Evolutionary conservation across 1,140 invertebrate species (phyloP).

Genomic region (Zaprionus tsacasi): DNA sequence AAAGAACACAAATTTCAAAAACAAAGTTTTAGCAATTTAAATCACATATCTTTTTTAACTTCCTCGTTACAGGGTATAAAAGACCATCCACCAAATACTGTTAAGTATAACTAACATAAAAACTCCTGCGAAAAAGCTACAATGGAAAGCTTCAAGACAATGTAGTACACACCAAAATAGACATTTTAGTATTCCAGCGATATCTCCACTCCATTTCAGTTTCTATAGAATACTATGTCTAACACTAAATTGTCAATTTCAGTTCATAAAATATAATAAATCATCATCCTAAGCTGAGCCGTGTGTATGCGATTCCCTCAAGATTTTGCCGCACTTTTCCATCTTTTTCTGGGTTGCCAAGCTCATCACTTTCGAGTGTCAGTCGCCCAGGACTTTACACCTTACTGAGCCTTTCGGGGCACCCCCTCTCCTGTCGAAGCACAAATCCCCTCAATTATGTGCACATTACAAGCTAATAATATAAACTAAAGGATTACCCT

Average conservation of each 20-base stretch:
- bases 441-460: constrained; percentile 73
- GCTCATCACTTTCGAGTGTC: constrained; percentile 40
- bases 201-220: background rate
- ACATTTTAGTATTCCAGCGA: background rate
- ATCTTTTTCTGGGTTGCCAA: constrained; percentile 19
- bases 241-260: constrained; percentile 16
- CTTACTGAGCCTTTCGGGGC: constrained; percentile 20
- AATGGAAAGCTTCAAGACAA: background rate
- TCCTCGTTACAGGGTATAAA: too few relatives aligned
- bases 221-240: too few relatives aligned
- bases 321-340: background rate
- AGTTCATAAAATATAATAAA: constrained; percentile 16
- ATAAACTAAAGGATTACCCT: constrained; percentile 78
- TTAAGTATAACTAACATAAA: too few relatives aligned
- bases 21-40: too few relatives aligned
- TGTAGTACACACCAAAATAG: background rate
- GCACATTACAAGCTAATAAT: constrained; percentile 77
- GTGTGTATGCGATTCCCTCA: background rate
- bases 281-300: constrained; percentile 3
- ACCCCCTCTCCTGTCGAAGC: background rate
- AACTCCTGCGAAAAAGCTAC: too few relatives aligned
- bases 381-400: constrained; percentile 37
- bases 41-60: too few relatives aligned
- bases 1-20: too few relatives aligned
- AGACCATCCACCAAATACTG: too few relatives aligned